Conservation (phyloP, 23 tunicate species). For the Styela clava region DNA sequence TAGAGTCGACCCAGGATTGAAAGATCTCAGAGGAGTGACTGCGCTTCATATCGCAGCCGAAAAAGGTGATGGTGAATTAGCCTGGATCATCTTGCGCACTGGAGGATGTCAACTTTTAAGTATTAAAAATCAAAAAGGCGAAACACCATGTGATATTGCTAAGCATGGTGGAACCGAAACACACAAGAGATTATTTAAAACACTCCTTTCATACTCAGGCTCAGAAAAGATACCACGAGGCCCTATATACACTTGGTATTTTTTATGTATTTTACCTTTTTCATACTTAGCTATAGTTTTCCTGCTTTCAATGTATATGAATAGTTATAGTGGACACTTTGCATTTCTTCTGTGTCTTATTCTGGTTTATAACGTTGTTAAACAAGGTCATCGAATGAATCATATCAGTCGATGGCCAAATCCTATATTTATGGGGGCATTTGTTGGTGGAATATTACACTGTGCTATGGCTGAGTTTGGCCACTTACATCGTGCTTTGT, state of each 20-base stretch:
- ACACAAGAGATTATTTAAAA: background rate
- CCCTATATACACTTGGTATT: slow-evolving; percentile 33
- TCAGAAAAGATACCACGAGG: background rate
- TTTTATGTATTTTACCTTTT: slow-evolving; percentile 36
- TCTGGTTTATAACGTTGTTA: slow-evolving; percentile 25
- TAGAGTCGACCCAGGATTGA: slow-evolving; percentile 20
- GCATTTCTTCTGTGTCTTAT: slow-evolving; percentile 16
- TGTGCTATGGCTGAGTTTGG: slow-evolving; percentile 45
- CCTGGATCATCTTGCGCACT: slow-evolving; percentile 45
- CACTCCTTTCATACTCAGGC: background rate
- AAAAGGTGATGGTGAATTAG: slow-evolving; percentile 45
- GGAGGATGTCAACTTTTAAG: slow-evolving; percentile 38
- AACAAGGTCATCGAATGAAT: slow-evolving; percentile 59
- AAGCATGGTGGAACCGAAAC: slow-evolving; percentile 10
- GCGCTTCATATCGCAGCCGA: slow-evolving; percentile 60
- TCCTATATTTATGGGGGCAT: slow-evolving; percentile 73
- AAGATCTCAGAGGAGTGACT: slow-evolving; percentile 60
- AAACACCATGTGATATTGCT: slow-evolving; percentile 52
- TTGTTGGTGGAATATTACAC: slow-evolving; percentile 65
- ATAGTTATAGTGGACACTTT: slow-evolving; percentile 45
- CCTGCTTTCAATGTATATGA: slow-evolving; percentile 16
- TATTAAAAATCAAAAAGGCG: slow-evolving; percentile 51
- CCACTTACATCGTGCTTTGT: slow-evolving; percentile 17
- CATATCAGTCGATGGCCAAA: slow-evolving; percentile 80
- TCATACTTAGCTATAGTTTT: slow-evolving; percentile 39